Percentiles rank a stretch among this genome's conserved stretches.
Evolutionary conservation across 2,888 invertebrate genomes (phyloP).

Genomic region (Cryptus armator): DNA sequence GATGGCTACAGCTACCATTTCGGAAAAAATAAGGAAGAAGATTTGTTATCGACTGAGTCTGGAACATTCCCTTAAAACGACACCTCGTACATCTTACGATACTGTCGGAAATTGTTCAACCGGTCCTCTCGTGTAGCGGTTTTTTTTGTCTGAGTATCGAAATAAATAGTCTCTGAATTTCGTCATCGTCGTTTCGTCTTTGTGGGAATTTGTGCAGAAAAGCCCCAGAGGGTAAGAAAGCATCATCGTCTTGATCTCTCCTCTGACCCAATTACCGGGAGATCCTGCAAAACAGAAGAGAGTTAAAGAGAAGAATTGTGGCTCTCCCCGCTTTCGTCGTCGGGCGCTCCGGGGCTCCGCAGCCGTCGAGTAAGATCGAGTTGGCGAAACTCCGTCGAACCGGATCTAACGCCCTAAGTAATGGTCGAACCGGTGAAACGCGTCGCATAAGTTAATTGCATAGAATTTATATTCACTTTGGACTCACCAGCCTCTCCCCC

Average conservation of each 20-base stretch:
- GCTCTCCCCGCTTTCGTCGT: constrained; percentile 29
- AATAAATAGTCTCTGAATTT: not conserved
- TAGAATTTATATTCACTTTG: constrained; percentile 71
- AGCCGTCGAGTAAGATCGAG: constrained; percentile 33
- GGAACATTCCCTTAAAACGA: too few species aligned
- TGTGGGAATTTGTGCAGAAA: not conserved
- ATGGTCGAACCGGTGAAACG: constrained; percentile 71
- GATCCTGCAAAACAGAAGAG: constrained; percentile 31
- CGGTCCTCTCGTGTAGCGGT: too few species aligned
- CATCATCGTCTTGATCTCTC: constrained; percentile 22
- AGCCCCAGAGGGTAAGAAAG: not conserved
- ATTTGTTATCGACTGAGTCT: too few species aligned
- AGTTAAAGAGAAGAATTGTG: constrained; percentile 47
- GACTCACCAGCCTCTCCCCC: not conserved
- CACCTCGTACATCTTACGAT: too few species aligned
- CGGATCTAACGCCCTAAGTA: constrained; percentile 71
- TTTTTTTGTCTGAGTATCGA: not conserved
- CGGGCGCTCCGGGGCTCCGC: not conserved
- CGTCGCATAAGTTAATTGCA: constrained; percentile 74
- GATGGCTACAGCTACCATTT: too few species aligned
- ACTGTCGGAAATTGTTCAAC: too few species aligned
- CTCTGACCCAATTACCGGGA: constrained; percentile 47
- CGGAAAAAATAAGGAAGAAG: too few species aligned
- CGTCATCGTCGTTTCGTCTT: not conserved
- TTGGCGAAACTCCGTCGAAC: constrained; percentile 54